phyloP scores from a whole-genome alignment of 2,888 invertebrate species.

The Zhuqinia jingwanae region DNA sequence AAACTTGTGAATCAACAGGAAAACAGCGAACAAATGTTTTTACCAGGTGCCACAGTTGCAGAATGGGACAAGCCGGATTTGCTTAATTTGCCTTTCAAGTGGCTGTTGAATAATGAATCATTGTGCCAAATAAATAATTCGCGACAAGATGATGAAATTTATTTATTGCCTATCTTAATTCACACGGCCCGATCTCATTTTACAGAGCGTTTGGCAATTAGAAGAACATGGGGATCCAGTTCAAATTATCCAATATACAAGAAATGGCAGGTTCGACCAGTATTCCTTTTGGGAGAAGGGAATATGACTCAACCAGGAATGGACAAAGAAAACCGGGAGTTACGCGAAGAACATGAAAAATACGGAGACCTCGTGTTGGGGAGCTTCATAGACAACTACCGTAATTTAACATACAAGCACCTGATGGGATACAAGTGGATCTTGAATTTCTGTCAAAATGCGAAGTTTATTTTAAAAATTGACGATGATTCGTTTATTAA shows the following conservation, averaged over 20 bases:
- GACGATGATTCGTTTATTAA: slow-evolving; percentile 80
- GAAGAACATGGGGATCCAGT: slow-evolving; percentile 29
- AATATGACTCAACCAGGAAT: not conserved
- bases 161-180: slow-evolving; percentile 17
- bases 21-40: not conserved
- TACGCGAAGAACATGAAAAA: slow-evolving; percentile 3
- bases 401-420: slow-evolving; percentile 79
- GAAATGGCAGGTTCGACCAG: not conserved
- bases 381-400: slow-evolving; percentile 42
- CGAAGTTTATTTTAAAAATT: slow-evolving; percentile 79
- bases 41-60: not conserved
- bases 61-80: not conserved
- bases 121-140: not conserved
- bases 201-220: not conserved
- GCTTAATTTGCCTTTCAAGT: slow-evolving; percentile 20
- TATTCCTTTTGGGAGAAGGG: slow-evolving; percentile 20
- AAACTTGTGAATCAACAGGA: not conserved
- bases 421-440: slow-evolving; percentile 79
- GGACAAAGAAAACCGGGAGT: not conserved
- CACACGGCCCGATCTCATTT: slow-evolving; percentile 22
- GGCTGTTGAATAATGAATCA: not conserved
- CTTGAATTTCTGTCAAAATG: slow-evolving; percentile 75
- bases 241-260: not conserved
- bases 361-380: slow-evolving; percentile 31
- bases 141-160: not conserved